Conservation (phyloP, 2,888 invertebrate species). For the Brenthis ino region DNA sequence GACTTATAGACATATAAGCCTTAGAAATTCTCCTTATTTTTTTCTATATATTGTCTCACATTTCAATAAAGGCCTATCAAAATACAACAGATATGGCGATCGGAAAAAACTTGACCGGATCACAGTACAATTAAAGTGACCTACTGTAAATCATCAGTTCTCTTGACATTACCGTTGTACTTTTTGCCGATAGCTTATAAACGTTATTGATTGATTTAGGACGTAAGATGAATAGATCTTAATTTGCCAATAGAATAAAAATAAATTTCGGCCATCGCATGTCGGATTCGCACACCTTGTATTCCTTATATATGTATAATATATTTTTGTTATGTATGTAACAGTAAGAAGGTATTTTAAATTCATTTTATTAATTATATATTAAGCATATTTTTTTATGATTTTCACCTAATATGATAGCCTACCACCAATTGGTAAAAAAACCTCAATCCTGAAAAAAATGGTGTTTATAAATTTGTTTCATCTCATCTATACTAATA, state of each 20-base stretch:
- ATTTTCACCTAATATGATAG: too few species aligned
- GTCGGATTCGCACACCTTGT: too few species aligned
- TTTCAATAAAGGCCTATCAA: slow-evolving; percentile 3
- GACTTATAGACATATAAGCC: too few species aligned
- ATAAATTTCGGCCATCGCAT: not conserved
- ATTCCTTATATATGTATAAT: too few species aligned
- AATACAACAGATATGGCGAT: slow-evolving; percentile 3
- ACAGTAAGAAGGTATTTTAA: too few species aligned
- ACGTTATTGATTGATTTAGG: slow-evolving; percentile 39
- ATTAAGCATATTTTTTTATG: too few species aligned
- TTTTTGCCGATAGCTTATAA: slow-evolving; percentile 29
- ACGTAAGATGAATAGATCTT: slow-evolving; percentile 39
- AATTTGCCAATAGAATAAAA: slow-evolving; percentile 23
- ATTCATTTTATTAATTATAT: too few species aligned
- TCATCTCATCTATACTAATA: too few species aligned
- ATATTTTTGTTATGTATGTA: too few species aligned
- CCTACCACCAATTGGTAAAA: too few species aligned
- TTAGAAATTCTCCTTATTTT: not conserved
- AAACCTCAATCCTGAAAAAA: too few species aligned
- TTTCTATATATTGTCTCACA: not conserved
- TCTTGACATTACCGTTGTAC: slow-evolving; percentile 36
- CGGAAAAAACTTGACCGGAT: slow-evolving; percentile 4
- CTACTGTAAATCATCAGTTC: slow-evolving; percentile 24
- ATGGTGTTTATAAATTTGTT: too few species aligned
- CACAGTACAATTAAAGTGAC: slow-evolving; percentile 15